Base-by-base conservation (phyloP, 2,888 invertebrate species). In the Mesochorus sp. region DNA sequence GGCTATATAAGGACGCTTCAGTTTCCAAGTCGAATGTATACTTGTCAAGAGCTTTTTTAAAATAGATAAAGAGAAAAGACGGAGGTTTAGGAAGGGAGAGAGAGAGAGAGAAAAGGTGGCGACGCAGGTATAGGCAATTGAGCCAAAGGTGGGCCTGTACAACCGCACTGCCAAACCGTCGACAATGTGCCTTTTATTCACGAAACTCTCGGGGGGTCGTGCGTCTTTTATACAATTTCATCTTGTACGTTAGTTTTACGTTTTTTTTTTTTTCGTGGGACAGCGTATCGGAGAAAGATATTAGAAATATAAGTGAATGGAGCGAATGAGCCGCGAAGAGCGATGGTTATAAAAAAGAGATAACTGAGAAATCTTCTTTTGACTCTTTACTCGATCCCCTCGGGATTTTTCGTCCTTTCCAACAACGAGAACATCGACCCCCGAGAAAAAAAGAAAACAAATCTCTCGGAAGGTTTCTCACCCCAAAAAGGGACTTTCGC, bases 151-250 rank as follows among this genome's bases (percentile, higher is more conserved):
- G 83, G 86, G 84, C 84, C 83, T 61, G 80, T 61, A 71, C 82
- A 81, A 88, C 87, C 88, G 85, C 88, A 87, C 81, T 82, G 82
- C 83, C 81, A 84, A 86, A 87, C 85, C 74, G 81, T 82, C 80
- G 85, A 86, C 86, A 86, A 87, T 86, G 87, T 80, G 85, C 84
- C n/a, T 87, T 87, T 87, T 86, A 86, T 87, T 85, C 86, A 86
- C 83, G 80, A 37, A n/a, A 76, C 34, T 57, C 64, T 70, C 44
- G n/a, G 64, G 37, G 39, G 39, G 70, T 55, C 79, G 28, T 17
- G 24, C 19, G 68, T 39, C 73, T 81, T 70, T 78, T 72, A 64
- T 80, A 81, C 49, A 55, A 34, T 74, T 79, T 77, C 74, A 76
- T 76, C 75, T 55, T 82, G 49, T 3, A 2, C n/a, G 6, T 12